Conservation (phyloP, 1,140 invertebrate species). For the Bombus huntii region DNA sequence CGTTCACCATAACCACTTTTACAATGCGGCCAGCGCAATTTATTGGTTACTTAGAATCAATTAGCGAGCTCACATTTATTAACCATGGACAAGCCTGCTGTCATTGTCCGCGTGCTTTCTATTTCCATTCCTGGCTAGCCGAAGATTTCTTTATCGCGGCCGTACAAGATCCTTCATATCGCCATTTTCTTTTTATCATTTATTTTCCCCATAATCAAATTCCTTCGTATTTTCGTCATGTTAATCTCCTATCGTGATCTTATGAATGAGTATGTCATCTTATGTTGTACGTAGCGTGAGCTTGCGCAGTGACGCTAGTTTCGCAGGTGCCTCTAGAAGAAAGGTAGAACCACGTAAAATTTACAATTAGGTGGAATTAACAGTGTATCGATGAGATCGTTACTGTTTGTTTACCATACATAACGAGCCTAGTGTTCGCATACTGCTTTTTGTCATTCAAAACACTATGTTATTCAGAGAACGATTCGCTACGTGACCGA, state of each 20-base stretch:
- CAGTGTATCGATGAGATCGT: neutral
- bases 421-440: neutral
- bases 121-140: slow-evolving; percentile 9
- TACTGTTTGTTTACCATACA: neutral
- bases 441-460: neutral
- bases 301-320: neutral
- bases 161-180: neutral
- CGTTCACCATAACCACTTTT: neutral
- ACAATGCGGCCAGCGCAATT: slow-evolving; percentile 36
- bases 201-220: neutral
- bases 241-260: neutral
- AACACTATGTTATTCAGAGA: neutral
- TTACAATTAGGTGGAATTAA: neutral
- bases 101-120: slow-evolving; percentile 38
- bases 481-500: neutral
- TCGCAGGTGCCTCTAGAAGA: neutral
- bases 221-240: neutral
- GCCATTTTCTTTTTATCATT: neutral
- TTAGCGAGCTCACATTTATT: slow-evolving; percentile 46
- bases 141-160: slow-evolving; percentile 31
- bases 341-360: neutral
- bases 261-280: neutral
- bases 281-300: neutral
- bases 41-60: slow-evolving; percentile 55
- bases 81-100: slow-evolving; percentile 33